These are phyloP conservation scores for Lerista edwardsae DNA, from an alignment of 2,797 vertebrate species.

Conservation along the genomic window DNA sequence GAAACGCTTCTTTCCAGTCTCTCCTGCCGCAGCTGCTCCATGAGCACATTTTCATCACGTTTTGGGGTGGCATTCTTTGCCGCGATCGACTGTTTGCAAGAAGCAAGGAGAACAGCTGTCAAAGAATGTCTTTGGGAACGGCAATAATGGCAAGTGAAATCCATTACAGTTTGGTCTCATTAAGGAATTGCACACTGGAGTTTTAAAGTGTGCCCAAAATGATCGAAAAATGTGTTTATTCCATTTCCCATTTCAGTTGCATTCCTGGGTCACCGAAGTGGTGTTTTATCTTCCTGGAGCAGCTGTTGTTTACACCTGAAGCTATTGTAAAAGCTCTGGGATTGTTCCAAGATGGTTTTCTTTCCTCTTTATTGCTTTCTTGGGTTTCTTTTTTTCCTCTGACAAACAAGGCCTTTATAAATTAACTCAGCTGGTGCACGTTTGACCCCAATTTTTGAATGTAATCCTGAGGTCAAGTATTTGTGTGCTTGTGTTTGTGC, in stretches of 20 bases:
- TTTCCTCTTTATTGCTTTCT: background rate
- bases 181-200: conserved; percentile 43
- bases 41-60: conserved; percentile 24
- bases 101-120: background rate
- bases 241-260: conserved; percentile 21
- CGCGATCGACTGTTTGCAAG: conserved; percentile 2
- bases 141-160: conserved; percentile 1
- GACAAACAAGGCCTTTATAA: conserved; percentile 61
- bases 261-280: conserved; percentile 10
- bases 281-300: conserved; percentile 21
- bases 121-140: background rate
- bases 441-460: conserved; percentile 69
- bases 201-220: conserved; percentile 20
- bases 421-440: conserved; percentile 65
- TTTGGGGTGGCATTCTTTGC: conserved; percentile 17
- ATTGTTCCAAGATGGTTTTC: conserved; percentile 32
- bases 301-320: conserved; percentile 66
- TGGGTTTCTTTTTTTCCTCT: conserved; percentile 4
- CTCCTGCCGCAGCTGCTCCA: background rate
- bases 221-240: conserved; percentile 56
- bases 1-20: background rate
- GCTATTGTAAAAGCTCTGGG: conserved; percentile 50
- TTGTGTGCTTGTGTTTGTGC: conserved; percentile 30
- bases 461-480: conserved; percentile 56
- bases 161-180: conserved; percentile 26